Conservation (phyloP, 2,113 vertebrate genomes). For the Sylvilagus bachmani region DNA sequence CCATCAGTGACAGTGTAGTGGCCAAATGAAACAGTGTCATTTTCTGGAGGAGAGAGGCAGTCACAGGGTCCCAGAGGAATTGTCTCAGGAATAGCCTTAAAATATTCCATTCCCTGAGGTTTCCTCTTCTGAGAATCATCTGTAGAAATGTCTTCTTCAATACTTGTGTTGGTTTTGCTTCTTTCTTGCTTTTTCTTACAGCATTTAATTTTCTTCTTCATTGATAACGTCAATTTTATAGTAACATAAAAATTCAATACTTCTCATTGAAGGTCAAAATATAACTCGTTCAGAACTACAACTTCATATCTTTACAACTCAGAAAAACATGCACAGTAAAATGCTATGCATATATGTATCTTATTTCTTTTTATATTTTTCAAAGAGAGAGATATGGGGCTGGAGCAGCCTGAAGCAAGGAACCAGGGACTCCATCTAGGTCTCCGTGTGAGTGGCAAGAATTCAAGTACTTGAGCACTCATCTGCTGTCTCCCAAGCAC, state of each 20-base stretch:
- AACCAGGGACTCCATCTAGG: too few relatives aligned
- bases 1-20: background rate
- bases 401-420: too few relatives aligned
- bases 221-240: constrained; percentile 28
- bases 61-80: background rate
- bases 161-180: background rate
- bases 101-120: background rate
- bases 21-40: background rate
- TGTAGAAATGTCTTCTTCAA: constrained; percentile 32
- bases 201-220: constrained; percentile 23
- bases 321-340: background rate
- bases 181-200: constrained; percentile 10
- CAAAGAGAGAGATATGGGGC: too few relatives aligned
- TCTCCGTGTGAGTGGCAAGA: too few relatives aligned
- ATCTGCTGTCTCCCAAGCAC: too few relatives aligned
- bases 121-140: background rate
- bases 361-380: too few relatives aligned
- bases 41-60: background rate
- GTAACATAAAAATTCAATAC: background rate
- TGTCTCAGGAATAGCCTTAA: background rate
- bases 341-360: too few relatives aligned
- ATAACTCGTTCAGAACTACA: background rate
- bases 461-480: too few relatives aligned
- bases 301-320: background rate
- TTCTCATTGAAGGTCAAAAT: constrained; percentile 26